Evolutionary conservation across 2,797 vertebrate genomes (phyloP).

Genomic region (Ctenochaetus hawaiiensis): DNA sequence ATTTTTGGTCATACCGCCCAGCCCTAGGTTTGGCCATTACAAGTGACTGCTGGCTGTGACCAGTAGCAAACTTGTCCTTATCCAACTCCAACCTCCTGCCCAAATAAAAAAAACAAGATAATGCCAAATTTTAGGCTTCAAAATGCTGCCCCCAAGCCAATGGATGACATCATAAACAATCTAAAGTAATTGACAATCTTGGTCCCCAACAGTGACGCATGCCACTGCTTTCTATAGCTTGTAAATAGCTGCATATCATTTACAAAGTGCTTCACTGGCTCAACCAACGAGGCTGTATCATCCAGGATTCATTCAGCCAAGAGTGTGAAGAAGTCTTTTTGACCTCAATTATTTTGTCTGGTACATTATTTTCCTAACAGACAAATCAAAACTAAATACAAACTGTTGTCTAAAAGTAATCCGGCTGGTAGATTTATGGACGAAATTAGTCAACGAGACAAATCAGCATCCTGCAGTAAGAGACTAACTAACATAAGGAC

Average conservation of each 20-base stretch:
- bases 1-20: too few relatives aligned
- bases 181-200: background rate
- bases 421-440: background rate
- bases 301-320: constrained; percentile 12
- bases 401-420: background rate
- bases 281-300: constrained; percentile 1
- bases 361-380: background rate
- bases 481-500: background rate
- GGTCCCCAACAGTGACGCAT: background rate
- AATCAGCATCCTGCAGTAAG: constrained; percentile 14
- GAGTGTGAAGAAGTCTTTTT: background rate
- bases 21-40: too few relatives aligned
- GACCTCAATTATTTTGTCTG: background rate
- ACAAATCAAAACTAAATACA: constrained; percentile 8
- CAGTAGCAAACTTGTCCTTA: too few relatives aligned
- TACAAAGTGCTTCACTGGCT: constrained; percentile 34
- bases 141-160: too few relatives aligned
- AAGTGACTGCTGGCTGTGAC: too few relatives aligned
- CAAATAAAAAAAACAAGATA: too few relatives aligned
- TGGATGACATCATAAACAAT: too few relatives aligned
- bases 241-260: constrained; percentile 28
- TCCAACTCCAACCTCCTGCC: too few relatives aligned
- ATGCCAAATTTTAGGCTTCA: too few relatives aligned
- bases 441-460: background rate
- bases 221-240: constrained; percentile 4